Percentiles rank a stretch among this genome's conserved stretches.
These are phyloP conservation scores for Cynopterus brachyotis DNA, from an alignment of 2,113 vertebrate genomes.

Conservation along the genomic window DNA sequence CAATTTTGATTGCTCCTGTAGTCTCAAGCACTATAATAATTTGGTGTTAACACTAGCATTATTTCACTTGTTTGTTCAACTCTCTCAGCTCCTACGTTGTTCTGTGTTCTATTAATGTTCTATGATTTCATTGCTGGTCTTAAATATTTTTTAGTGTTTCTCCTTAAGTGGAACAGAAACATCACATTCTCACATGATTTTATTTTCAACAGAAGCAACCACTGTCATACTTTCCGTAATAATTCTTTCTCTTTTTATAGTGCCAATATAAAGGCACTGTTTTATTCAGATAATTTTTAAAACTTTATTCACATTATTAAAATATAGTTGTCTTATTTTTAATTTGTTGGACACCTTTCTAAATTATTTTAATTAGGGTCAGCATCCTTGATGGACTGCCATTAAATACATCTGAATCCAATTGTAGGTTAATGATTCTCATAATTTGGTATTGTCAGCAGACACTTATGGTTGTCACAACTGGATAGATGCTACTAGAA, in stretches of 20 bases:
- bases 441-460: constrained; percentile 1
- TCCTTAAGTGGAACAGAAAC: constrained; percentile 1
- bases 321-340: neutral
- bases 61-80: neutral
- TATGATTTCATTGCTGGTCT: neutral
- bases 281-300: neutral
- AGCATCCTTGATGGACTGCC: neutral
- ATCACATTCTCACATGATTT: neutral
- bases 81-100: neutral
- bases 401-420: constrained; percentile 8
- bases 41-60: neutral
- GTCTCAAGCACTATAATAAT: neutral
- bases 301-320: neutral
- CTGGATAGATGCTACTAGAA: neutral
- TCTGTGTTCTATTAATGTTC: neutral
- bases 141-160: constrained; percentile 38
- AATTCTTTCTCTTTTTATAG: neutral
- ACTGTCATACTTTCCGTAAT: neutral
- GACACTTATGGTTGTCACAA: neutral
- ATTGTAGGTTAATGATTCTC: neutral
- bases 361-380: constrained; percentile 42
- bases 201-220: neutral
- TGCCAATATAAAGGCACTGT: neutral
- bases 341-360: constrained; percentile 39
- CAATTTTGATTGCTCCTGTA: neutral